These are phyloP conservation scores for Catostylus mosaicus DNA, from an alignment of 30 jellyfish, hydroid and myxozoan genomes.

Conservation along the genomic window DNA sequence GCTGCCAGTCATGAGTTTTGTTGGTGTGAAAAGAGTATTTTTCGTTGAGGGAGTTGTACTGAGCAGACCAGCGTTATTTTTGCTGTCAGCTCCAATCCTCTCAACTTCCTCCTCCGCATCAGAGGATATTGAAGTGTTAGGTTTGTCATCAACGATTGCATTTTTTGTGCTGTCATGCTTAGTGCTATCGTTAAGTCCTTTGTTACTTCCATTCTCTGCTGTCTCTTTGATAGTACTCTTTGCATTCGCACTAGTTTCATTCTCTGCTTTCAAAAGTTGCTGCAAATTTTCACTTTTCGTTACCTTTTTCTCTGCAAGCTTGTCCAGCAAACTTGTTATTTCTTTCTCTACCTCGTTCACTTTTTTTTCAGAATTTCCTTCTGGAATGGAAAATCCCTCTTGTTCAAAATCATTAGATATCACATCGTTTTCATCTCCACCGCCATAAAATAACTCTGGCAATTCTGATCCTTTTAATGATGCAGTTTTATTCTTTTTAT, in stretches of 20 bases:
- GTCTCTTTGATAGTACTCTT: neutral
- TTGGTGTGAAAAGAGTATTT: neutral
- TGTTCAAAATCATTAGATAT: conserved; percentile 53
- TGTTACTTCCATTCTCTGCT: neutral
- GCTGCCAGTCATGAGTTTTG: neutral
- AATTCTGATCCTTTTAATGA: conserved; percentile 26
- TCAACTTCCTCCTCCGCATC: neutral
- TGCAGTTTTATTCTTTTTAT: conserved; percentile 4
- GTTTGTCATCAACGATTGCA: neutral
- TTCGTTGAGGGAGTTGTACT: neutral
- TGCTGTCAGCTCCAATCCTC: neutral
- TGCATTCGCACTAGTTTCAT: neutral
- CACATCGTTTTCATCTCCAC: conserved; percentile 56
- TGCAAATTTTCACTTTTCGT: neutral
- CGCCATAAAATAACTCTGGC: conserved; percentile 25
- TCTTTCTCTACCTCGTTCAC: neutral
- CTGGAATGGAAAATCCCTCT: conserved; percentile 21
- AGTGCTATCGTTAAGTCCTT: neutral
- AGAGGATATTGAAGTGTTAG: neutral
- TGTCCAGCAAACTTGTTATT: conserved; percentile 1
- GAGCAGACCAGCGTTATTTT: neutral
- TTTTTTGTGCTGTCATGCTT: neutral
- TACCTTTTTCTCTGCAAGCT: conserved; percentile 1
- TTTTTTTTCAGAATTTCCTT: neutral
- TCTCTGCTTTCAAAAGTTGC: neutral